Conservation (phyloP, 30 jellyfish, hydroid and myxozoan species). For the Mastigias papua region DNA sequence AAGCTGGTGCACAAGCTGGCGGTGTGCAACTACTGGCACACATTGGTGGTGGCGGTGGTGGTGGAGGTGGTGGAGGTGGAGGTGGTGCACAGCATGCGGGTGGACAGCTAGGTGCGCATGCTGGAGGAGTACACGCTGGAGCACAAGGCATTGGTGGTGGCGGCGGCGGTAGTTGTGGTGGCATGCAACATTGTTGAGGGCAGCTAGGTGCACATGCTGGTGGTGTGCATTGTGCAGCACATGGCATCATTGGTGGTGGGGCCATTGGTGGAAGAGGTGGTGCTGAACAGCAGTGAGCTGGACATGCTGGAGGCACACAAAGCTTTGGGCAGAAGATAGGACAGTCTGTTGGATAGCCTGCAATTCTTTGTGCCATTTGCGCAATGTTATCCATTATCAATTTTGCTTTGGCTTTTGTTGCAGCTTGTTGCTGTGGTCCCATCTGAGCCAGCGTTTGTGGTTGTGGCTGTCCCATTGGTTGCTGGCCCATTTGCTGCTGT, state of each 20-base stretch:
- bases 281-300: slow-evolving; percentile 85
- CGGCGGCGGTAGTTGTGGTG: slow-evolving; percentile 87
- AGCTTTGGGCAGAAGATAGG: slow-evolving; percentile 95
- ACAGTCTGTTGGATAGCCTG: slow-evolving; percentile 91
- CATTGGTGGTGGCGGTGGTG: slow-evolving; percentile 77
- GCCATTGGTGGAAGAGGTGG: slow-evolving; percentile 88
- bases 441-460: slow-evolving; percentile 77
- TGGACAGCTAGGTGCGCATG: slow-evolving; percentile 79
- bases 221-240: slow-evolving; percentile 74
- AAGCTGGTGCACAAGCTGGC: slow-evolving; percentile 91
- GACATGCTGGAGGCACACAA: slow-evolving; percentile 93
- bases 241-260: slow-evolving; percentile 80
- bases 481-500: slow-evolving; percentile 49
- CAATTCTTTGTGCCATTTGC: slow-evolving; percentile 72
- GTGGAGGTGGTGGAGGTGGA: slow-evolving; percentile 81
- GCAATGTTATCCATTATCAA: slow-evolving; percentile 68
- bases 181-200: slow-evolving; percentile 61
- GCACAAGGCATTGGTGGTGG: slow-evolving; percentile 81
- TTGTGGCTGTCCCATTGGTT: slow-evolving; percentile 62
- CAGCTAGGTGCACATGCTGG: slow-evolving; percentile 74
- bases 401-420: slow-evolving; percentile 72
- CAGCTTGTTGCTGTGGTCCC: slow-evolving; percentile 94
- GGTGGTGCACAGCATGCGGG: slow-evolving; percentile 85
- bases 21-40: slow-evolving; percentile 80
- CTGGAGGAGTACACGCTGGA: slow-evolving; percentile 78